Conservation (phyloP, 2,888 invertebrate genomes). For the Pyrrhosoma nymphula region DNA sequence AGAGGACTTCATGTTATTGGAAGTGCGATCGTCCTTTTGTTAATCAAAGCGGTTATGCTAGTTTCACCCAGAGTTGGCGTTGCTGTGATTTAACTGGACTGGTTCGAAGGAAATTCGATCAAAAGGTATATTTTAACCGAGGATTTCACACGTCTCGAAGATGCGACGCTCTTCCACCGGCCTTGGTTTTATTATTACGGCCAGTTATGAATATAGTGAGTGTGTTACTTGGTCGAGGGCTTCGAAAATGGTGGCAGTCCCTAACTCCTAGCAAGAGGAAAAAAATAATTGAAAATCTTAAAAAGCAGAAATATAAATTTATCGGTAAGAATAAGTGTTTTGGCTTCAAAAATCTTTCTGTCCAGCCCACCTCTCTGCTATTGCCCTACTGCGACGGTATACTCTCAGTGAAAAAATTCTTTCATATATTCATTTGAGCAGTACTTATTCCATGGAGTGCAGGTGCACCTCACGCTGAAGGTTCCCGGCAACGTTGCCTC, state of each 20-base stretch:
- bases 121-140: neutral
- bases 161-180: conserved; percentile 73
- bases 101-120: neutral
- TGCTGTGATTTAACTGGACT: neutral
- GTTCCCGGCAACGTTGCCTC: too few species aligned
- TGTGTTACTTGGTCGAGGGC: conserved; percentile 75
- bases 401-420: too few species aligned
- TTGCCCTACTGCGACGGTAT: too few species aligned
- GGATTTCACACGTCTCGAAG: conserved; percentile 74
- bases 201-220: conserved; percentile 75
- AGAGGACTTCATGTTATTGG: neutral
- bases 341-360: too few species aligned
- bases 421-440: too few species aligned
- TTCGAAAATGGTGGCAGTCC: conserved; percentile 78
- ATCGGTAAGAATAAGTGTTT: neutral
- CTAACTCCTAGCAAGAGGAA: conserved; percentile 76
- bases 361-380: too few species aligned
- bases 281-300: conserved; percentile 72
- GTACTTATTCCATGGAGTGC: too few species aligned
- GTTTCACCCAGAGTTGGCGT: neutral
- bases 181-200: conserved; percentile 74
- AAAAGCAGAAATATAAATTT: conserved; percentile 41
- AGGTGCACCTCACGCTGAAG: too few species aligned
- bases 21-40: neutral
- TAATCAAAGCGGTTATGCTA: neutral